Conservation (phyloP, 2,113 vertebrate genomes). For the Benitochromis conjunctus region DNA sequence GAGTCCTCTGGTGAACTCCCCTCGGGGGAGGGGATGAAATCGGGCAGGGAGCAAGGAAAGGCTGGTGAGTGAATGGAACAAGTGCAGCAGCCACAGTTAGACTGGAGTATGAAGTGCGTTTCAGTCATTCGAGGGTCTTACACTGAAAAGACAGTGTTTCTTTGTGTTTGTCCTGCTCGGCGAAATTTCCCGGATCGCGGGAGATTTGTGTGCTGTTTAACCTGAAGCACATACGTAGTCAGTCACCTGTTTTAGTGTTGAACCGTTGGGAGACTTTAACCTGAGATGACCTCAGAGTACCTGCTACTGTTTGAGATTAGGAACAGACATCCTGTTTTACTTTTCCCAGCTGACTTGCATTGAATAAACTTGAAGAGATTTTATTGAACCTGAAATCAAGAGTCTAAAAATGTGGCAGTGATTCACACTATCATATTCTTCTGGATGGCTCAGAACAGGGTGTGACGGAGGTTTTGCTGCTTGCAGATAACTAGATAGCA, state of each 20-base stretch:
- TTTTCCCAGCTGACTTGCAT: neutral
- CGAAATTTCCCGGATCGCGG: neutral
- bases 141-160: neutral
- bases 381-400: neutral
- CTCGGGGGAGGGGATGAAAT: conserved; percentile 65
- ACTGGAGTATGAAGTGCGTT: neutral
- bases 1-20: conserved; percentile 42
- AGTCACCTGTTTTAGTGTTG: conserved; percentile 17
- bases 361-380: neutral
- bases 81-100: neutral
- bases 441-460: neutral
- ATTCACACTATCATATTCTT: neutral
- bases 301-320: conserved; percentile 1
- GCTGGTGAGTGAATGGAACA: conserved; percentile 72
- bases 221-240: neutral
- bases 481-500: neutral
- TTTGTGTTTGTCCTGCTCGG: neutral
- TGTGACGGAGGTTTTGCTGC: neutral
- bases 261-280: conserved; percentile 64
- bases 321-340: neutral
- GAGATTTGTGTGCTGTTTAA: neutral
- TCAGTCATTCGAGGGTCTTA: neutral
- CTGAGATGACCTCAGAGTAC: conserved; percentile 14
- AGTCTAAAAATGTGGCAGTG: neutral
- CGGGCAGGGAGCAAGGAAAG: conserved; percentile 72